Evolutionary conservation across 1,140 invertebrate genomes (phyloP).

Genomic region (Drosophila nasuta): DNA sequence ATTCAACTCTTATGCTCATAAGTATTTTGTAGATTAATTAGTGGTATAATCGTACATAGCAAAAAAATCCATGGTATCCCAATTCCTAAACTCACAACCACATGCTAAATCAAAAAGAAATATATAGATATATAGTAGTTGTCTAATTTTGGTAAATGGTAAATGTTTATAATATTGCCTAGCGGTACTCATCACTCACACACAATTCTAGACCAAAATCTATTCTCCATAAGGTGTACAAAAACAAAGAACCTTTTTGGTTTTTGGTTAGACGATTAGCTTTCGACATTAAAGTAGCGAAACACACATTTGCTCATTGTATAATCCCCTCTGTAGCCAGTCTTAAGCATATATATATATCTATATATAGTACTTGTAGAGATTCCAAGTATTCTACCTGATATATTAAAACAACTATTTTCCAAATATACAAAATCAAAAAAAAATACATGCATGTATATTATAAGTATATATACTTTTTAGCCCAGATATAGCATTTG

Average conservation of each 20-base stretch:
- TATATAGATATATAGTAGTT: constrained; percentile 37
- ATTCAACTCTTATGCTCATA: constrained; percentile 50
- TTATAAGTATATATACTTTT: constrained; percentile 25
- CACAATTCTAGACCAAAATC: constrained; percentile 60
- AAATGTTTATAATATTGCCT: constrained; percentile 36
- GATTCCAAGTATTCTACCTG: constrained; percentile 43
- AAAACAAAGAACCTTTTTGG: constrained; percentile 45
- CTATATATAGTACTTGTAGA: constrained; percentile 20
- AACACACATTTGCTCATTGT: constrained; percentile 43
- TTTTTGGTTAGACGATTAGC: constrained; percentile 5
- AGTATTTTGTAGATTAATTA: constrained; percentile 36
- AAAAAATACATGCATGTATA: neutral
- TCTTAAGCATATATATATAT: neutral
- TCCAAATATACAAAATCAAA: constrained; percentile 23
- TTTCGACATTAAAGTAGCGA: constrained; percentile 16
- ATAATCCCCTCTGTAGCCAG: constrained; percentile 48
- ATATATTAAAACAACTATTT: constrained; percentile 38
- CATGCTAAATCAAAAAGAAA: too few species aligned
- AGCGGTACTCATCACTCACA: constrained; percentile 28
- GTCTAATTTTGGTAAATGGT: constrained; percentile 47
- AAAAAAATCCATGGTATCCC: constrained; percentile 36
- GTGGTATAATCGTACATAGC: constrained; percentile 32
- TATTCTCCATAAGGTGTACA: constrained; percentile 69
- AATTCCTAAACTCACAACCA: constrained; percentile 30
- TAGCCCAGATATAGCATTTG: constrained; percentile 26